A percentile compares a stretch with the other conserved stretches of the same genome.
Evolutionary conservation across 2,888 invertebrate genomes (phyloP).

Genomic region (Pheosia tremula): DNA sequence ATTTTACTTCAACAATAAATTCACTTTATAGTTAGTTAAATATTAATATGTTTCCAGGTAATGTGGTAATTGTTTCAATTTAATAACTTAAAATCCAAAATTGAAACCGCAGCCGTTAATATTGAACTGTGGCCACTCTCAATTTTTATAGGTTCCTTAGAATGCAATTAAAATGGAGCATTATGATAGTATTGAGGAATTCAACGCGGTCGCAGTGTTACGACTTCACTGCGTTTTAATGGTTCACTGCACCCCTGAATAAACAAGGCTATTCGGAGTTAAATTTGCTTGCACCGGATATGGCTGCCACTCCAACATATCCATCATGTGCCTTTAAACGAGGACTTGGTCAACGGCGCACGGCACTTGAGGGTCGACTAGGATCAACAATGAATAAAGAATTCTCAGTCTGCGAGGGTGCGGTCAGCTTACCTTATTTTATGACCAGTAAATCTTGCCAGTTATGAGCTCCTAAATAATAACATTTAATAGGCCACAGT

Average conservation of each 20-base stretch:
- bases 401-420: slow-evolving; percentile 50
- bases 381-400: slow-evolving; percentile 53
- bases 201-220: slow-evolving; percentile 78
- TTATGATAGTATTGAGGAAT: slow-evolving; percentile 82
- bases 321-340: slow-evolving; percentile 69
- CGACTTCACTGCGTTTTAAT: slow-evolving; percentile 74
- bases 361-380: slow-evolving; percentile 56
- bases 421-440: slow-evolving; percentile 69
- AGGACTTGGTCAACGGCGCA: slow-evolving; percentile 59
- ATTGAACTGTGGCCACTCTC: slow-evolving; percentile 71
- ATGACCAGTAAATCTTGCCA: slow-evolving; percentile 75
- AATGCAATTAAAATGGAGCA: slow-evolving; percentile 79
- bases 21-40: slow-evolving; percentile 13
- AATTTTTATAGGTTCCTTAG: slow-evolving; percentile 78
- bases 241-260: slow-evolving; percentile 83
- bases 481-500: slow-evolving; percentile 75
- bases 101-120: slow-evolving; percentile 62
- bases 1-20: slow-evolving; percentile 17
- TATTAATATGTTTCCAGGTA: slow-evolving; percentile 19
- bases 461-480: slow-evolving; percentile 82
- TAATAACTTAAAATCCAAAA: slow-evolving; percentile 67
- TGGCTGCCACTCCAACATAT: slow-evolving; percentile 77
- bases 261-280: slow-evolving; percentile 79
- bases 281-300: slow-evolving; percentile 83
- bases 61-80: slow-evolving; percentile 60